Conservation (phyloP, 2,113 vertebrate species). For the Nanorana parkeri region DNA sequence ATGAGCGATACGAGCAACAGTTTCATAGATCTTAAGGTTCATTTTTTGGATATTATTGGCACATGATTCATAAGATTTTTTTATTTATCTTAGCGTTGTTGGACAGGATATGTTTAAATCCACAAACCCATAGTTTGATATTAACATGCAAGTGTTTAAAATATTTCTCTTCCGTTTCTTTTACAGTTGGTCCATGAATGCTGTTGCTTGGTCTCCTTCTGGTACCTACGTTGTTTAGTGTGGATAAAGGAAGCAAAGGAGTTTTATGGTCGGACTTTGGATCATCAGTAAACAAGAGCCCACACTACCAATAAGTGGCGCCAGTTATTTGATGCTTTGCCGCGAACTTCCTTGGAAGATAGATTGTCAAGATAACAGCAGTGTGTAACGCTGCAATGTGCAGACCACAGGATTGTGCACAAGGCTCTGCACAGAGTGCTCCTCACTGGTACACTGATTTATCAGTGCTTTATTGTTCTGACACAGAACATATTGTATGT, state of each 20-base stretch:
- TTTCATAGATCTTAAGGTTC: too few relatives aligned
- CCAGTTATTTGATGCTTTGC: slow-evolving; percentile 7
- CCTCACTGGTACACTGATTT: slow-evolving; percentile 36
- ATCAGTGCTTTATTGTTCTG: slow-evolving; percentile 11
- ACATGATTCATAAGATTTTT: too few relatives aligned
- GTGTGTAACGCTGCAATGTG: neutral
- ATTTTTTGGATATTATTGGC: too few relatives aligned
- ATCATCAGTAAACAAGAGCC: slow-evolving; percentile 55
- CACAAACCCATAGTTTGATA: too few relatives aligned
- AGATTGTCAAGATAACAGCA: neutral
- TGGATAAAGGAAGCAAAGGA: slow-evolving; percentile 92
- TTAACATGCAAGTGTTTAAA: too few relatives aligned
- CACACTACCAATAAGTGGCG: neutral
- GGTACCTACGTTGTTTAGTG: slow-evolving; percentile 87
- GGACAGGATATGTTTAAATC: too few relatives aligned
- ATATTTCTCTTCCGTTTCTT: neutral
- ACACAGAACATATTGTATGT: neutral
- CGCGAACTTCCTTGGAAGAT: slow-evolving; percentile 16
- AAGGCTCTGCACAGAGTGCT: neutral
- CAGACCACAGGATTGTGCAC: neutral
- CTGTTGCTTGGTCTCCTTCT: slow-evolving; percentile 90
- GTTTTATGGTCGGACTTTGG: slow-evolving; percentile 93
- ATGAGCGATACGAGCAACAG: too few relatives aligned
- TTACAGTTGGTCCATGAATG: slow-evolving; percentile 88
- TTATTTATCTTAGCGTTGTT: too few relatives aligned